Percentiles rank a stretch among this genome's conserved stretches.
phyloP scores from a whole-genome alignment of 2,797 vertebrate species.

The Salmo trutta region DNA sequence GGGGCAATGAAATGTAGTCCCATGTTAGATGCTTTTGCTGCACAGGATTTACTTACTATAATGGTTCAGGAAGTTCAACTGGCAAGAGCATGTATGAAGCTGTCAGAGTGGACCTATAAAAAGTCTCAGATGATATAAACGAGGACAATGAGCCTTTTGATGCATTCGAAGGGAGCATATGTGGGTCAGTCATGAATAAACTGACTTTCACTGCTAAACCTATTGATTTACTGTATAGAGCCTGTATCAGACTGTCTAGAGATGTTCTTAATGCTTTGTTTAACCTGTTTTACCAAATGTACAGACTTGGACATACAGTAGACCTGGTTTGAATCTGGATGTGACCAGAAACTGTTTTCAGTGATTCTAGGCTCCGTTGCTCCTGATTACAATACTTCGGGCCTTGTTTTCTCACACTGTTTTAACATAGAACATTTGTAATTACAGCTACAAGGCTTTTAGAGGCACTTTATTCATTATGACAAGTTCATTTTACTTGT shows the following conservation, averaged over 20 bases:
- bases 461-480: background rate
- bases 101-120: conserved; percentile 40
- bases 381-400: background rate
- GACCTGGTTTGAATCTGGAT: conserved; percentile 26
- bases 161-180: conserved; percentile 28
- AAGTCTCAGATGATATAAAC: conserved; percentile 25
- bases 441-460: background rate
- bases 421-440: background rate
- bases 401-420: background rate
- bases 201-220: conserved; percentile 24
- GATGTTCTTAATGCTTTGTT: conserved; percentile 29
- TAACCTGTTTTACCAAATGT: conserved; percentile 15
- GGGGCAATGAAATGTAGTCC: conserved; percentile 32
- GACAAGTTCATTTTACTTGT: background rate
- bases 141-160: conserved; percentile 51
- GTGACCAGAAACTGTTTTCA: background rate
- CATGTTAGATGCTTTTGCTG: conserved; percentile 19
- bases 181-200: conserved; percentile 35
- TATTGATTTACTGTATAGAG: conserved; percentile 24
- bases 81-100: conserved; percentile 31
- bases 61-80: conserved; percentile 41
- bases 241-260: conserved; percentile 21
- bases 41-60: conserved; percentile 32
- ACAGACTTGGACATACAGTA: conserved; percentile 15
- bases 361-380: background rate